Conservation (phyloP, 2,113 vertebrate genomes). For the Semnornis frantzii region DNA sequence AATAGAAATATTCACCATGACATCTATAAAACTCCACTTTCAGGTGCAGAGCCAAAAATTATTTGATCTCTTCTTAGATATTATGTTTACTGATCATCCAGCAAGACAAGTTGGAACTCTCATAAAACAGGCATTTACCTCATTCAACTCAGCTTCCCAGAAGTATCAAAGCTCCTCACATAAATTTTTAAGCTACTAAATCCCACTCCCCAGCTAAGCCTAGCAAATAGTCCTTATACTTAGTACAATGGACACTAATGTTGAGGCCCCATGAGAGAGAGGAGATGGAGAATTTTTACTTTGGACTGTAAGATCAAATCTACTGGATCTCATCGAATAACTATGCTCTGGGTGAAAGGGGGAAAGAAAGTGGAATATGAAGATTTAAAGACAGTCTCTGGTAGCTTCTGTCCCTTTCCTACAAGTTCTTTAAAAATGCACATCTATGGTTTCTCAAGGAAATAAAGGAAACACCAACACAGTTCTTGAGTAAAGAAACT, state of each 20-base stretch:
- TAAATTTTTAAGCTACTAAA: not conserved
- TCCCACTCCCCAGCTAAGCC: not conserved
- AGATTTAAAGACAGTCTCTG: not conserved
- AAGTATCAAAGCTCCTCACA: too few relatives aligned
- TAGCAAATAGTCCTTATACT: not conserved
- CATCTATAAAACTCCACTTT: not conserved
- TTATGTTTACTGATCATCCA: not conserved
- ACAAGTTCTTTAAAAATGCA: not conserved
- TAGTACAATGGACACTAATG: accelerated
- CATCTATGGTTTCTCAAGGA: not conserved
- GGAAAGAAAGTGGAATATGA: too few relatives aligned
- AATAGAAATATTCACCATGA: not conserved
- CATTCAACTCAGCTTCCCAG: not conserved
- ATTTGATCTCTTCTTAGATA: not conserved
- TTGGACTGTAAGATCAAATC: not conserved
- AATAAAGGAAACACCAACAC: not conserved
- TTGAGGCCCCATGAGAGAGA: not conserved
- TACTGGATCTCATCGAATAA: not conserved
- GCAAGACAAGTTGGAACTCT: not conserved
- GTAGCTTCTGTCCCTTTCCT: not conserved
- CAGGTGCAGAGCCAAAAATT: not conserved
- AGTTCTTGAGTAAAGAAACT: not conserved
- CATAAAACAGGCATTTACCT: not conserved
- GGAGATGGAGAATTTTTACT: not conserved
- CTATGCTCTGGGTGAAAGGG: not conserved